Percentiles rank a stretch among this genome's conserved stretches.
Conservation (phyloP, 2,113 vertebrate genomes). For the Corydoras sp. region DNA sequence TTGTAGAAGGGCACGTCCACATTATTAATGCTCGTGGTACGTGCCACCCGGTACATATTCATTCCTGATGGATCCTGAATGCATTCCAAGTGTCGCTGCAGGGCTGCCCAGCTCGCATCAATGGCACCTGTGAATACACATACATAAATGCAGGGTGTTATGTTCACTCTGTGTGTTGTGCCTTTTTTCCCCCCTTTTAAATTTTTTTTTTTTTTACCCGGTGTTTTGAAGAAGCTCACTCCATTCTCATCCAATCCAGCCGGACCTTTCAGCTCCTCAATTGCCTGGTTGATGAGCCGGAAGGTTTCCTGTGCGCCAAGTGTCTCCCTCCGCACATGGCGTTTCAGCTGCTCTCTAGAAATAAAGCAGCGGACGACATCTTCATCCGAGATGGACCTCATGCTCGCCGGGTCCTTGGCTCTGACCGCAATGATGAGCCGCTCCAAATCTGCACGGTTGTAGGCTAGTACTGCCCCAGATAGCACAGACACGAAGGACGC, state of each 20-base stretch:
- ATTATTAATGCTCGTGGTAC: conserved; percentile 26
- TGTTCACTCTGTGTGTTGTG: no score
- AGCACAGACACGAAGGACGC: neutral
- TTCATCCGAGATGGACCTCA: conserved; percentile 2
- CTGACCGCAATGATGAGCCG: conserved; percentile 17
- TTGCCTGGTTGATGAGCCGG: conserved; percentile 14
- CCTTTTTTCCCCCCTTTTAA: no score
- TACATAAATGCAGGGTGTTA: no score
- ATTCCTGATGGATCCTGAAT: conserved; percentile 24
- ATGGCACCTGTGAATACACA: no score
- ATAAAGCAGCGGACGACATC: conserved; percentile 5
- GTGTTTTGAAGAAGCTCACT: conserved; percentile 33
- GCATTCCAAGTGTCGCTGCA: neutral
- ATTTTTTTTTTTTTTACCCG: neutral
- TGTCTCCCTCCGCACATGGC: conserved; percentile 27
- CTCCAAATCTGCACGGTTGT: conserved; percentile 26
- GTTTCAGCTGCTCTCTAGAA: conserved; percentile 26
- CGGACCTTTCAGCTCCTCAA: conserved; percentile 21
- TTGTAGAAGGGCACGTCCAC: conserved; percentile 33
- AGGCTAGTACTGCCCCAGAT: neutral
- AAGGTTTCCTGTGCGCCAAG: conserved; percentile 30
- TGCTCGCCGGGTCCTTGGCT: neutral
- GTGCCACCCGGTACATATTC: conserved; percentile 24
- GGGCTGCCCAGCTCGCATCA: no score
- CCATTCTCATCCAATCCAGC: conserved; percentile 27